A percentile compares a stretch with the other conserved stretches of the same genome.
Evolutionary conservation across 2,113 vertebrate species (phyloP).

Genomic region (Donacobius atricapilla): DNA sequence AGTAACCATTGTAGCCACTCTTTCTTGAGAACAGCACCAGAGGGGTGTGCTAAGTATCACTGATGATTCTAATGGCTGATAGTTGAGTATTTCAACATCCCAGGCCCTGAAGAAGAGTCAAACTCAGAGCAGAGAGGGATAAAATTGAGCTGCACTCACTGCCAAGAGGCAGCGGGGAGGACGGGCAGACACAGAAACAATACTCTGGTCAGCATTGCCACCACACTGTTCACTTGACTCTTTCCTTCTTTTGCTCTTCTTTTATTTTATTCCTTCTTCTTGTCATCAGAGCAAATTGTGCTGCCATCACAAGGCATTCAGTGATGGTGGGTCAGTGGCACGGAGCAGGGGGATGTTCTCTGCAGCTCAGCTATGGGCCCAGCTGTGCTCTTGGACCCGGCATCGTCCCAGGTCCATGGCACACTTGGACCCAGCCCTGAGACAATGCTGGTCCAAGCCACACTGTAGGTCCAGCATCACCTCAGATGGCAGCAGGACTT

Average conservation of each 20-base stretch:
- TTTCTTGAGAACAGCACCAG: background rate
- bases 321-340: background rate
- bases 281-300: fast-evolving
- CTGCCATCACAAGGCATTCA: background rate
- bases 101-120: background rate
- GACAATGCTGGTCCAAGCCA: background rate
- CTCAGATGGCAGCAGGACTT: background rate
- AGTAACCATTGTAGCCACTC: background rate
- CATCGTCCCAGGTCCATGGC: background rate
- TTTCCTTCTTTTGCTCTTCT: background rate
- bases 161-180: background rate
- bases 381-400: background rate
- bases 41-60: background rate
- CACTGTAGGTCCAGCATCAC: background rate
- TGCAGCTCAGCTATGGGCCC: background rate
- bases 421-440: background rate
- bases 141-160: background rate
- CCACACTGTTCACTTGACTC: background rate
- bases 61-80: background rate
- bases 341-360: fast-evolving
- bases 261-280: background rate
- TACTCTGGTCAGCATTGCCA: slow-evolving; percentile 9
- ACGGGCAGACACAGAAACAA: fast-evolving
- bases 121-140: background rate
- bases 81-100: background rate